phyloP scores from a whole-genome alignment of 2,888 invertebrate genomes.

The Drosophila algonquin region DNA sequence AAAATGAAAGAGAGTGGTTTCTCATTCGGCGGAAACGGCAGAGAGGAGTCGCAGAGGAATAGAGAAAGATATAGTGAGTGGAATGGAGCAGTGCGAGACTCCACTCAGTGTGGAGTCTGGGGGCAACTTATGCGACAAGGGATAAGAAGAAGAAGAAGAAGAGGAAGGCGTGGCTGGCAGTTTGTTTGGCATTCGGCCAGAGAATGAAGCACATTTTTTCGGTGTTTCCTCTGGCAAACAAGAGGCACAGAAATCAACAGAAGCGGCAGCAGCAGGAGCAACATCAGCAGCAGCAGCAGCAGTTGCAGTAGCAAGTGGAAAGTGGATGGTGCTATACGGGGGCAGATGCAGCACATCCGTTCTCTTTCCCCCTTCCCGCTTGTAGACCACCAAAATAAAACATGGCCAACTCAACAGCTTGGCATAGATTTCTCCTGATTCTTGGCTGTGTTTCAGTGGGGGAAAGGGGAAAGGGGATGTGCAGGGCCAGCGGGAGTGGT shows the following conservation, averaged over 20 bases:
- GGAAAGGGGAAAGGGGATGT: not conserved
- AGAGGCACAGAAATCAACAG: conserved; percentile 42
- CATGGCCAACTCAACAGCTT: conserved; percentile 28
- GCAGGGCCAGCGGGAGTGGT: not conserved
- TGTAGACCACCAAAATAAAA: conserved; percentile 3
- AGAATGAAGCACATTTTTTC: conserved; percentile 54
- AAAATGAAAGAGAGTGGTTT: not conserved
- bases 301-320: conserved; percentile 21
- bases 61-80: not conserved
- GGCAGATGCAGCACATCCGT: conserved; percentile 44
- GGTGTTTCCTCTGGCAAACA: conserved; percentile 47
- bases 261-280: conserved; percentile 15
- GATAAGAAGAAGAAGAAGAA: not conserved
- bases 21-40: not conserved
- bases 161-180: conserved; percentile 9
- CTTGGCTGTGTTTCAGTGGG: conserved; percentile 11
- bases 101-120: not conserved
- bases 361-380: not conserved
- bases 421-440: conserved; percentile 34
- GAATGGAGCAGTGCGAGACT: conserved; percentile 24
- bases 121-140: conserved; percentile 66
- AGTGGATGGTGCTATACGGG: conserved; percentile 22
- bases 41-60: not conserved
- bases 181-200: conserved; percentile 52
- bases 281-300: conserved; percentile 9